These are phyloP conservation scores for Yponomeuta malinellus DNA, from an alignment of 2,888 invertebrate genomes.

Conservation along the genomic window DNA sequence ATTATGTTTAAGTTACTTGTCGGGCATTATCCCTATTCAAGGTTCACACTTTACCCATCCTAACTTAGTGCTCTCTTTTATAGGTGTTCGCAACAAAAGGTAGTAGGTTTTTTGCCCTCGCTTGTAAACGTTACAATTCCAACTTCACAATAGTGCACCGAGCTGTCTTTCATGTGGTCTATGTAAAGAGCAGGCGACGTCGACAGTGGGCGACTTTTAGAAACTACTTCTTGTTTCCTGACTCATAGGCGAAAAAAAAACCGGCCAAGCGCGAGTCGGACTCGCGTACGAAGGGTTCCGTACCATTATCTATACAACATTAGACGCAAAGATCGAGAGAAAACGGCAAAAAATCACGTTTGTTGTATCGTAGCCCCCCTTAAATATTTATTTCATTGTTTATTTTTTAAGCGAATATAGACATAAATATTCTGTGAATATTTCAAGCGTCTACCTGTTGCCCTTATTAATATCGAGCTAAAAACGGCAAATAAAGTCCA, in stretches of 20 bases:
- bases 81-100: slow-evolving; percentile 13
- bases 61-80: slow-evolving; percentile 10
- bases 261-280: background rate
- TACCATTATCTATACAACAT: no score
- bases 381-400: no score
- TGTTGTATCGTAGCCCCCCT: no score
- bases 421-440: no score
- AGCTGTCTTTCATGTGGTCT: background rate
- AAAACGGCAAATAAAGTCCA: no score
- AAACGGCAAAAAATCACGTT: no score
- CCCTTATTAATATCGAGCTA: no score
- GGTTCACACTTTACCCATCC: background rate
- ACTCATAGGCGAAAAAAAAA: background rate
- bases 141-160: slow-evolving; percentile 2
- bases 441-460: no score
- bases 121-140: slow-evolving; percentile 10
- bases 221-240: background rate
- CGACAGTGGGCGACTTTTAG: background rate
- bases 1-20: no score
- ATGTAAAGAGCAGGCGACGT: background rate
- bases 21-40: background rate
- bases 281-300: no score
- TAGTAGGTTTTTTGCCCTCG: slow-evolving; percentile 12
- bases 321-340: no score
- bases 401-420: no score